Percentiles rank a stretch among this genome's conserved stretches.
Evolutionary conservation across 2,113 vertebrate species (phyloP).

Genomic region (Narcine bancroftii): DNA sequence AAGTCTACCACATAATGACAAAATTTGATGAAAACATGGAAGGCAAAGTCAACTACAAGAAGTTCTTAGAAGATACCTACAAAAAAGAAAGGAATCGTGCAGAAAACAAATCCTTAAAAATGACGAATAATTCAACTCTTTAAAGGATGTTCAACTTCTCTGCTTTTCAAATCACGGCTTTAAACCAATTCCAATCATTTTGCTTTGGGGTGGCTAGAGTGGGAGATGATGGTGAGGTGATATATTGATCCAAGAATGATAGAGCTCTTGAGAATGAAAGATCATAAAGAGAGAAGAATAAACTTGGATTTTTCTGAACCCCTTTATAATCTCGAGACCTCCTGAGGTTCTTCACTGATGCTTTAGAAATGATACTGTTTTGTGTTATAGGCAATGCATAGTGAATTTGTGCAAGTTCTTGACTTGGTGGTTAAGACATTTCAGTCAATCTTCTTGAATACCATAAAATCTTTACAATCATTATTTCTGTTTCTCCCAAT

Average conservation of each 20-base stretch:
- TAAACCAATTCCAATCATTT: background rate
- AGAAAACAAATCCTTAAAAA: background rate
- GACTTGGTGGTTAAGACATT: too few relatives aligned
- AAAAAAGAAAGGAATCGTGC: constrained; percentile 33
- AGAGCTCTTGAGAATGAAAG: background rate
- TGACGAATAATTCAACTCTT: background rate
- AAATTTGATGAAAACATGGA: constrained; percentile 44
- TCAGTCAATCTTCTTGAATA: background rate
- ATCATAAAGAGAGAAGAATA: background rate
- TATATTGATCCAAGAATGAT: background rate
- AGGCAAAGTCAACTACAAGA: constrained; percentile 44
- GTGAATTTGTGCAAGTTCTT: background rate
- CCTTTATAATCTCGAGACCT: background rate
- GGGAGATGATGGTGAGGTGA: background rate
- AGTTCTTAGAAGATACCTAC: constrained; percentile 43
- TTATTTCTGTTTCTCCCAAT: background rate
- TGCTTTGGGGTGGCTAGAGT: background rate
- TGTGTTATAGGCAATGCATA: background rate
- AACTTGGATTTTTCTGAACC: background rate
- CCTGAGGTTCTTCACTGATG: background rate
- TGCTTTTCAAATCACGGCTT: background rate
- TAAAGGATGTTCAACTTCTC: background rate
- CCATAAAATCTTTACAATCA: background rate
- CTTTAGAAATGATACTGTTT: background rate
- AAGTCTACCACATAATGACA: constrained; percentile 44